Base-by-base conservation (phyloP, 2,888 invertebrate species). In the Eumacrocentrus americanus region DNA sequence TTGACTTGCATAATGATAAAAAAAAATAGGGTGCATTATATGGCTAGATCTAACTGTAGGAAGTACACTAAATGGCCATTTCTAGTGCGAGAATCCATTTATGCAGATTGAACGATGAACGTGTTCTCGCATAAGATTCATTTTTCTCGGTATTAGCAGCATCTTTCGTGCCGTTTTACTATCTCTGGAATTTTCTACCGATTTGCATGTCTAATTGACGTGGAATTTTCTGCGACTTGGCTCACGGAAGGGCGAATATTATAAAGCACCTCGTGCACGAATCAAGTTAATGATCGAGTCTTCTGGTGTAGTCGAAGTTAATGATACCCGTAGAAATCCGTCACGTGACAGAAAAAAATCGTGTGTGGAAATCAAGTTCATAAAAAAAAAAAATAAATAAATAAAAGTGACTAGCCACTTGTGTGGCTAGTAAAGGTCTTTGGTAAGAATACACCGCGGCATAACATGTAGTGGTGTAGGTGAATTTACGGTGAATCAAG, bases 151-250 rank as follows among this genome's bases (percentile, higher is more conserved):
- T 29, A 18, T 54, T 14, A 35, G 20, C 25, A 11, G 38, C 38
- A 40, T 14, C 7, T 1, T 14, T 6, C 16, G 7, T 14, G 3
- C 12, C 18, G 14, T 40, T 14, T 40, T 22, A 11, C 22, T 9
- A 44, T 44, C 4, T 34, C 25, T 25, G 29, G 50, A 64, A 51
- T 62, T 55, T 55, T 58, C 55, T 38, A 40, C 25, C 25, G 23
- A 64, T 64, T 64, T 64, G 60, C 62, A 60, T 64, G 34, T 55
- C 44, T 51, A 58, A 60, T 48, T 29, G 48, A 46, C 40, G 22
- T 35, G 38, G 54, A 48, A 60, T 60, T 58, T n/a, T n/a, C n/a
- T 48, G 42, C 34, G 25, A 50, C 23, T 47, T 23, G 54, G 52
- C 44, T 57, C 58, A 52, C 60, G 52, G 50, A 64, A 64, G 59